phyloP scores from a whole-genome alignment of 2,888 invertebrate genomes.

The Cheiracanthium punctorium region DNA sequence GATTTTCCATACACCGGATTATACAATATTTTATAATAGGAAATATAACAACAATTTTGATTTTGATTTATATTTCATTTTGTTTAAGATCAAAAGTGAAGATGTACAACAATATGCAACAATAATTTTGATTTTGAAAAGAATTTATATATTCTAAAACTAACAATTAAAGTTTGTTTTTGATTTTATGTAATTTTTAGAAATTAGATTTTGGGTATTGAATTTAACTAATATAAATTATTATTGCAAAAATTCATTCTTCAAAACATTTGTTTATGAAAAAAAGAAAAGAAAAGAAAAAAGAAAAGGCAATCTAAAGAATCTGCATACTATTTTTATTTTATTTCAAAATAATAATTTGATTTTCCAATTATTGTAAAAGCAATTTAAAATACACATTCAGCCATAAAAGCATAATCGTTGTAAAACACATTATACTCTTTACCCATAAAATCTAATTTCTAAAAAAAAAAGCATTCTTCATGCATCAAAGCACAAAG shows the following conservation, averaged over 20 bases:
- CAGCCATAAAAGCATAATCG: neutral
- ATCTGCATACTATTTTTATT: no score
- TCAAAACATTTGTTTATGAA: no score
- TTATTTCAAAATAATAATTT: no score
- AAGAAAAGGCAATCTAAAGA: no score
- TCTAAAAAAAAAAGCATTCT: neutral
- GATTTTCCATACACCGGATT: slow-evolving; percentile 59
- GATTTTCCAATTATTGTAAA: no score
- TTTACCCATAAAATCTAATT: neutral
- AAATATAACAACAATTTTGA: slow-evolving; percentile 18
- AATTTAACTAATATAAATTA: neutral
- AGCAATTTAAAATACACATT: no score
- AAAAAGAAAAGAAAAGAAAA: no score
- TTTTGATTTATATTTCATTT: slow-evolving; percentile 20
- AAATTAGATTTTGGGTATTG: neutral
- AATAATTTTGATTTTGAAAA: slow-evolving; percentile 3
- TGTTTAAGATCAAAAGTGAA: neutral
- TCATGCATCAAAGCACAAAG: neutral
- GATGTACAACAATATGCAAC: neutral
- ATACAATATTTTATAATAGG: neutral
- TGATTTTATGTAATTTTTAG: neutral
- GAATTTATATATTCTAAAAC: neutral
- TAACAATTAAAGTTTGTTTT: neutral
- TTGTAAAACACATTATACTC: neutral
- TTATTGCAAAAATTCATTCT: neutral